Evolutionary conservation across 1,140 invertebrate genomes (phyloP).

Genomic region (Cryptotermes secundus): DNA sequence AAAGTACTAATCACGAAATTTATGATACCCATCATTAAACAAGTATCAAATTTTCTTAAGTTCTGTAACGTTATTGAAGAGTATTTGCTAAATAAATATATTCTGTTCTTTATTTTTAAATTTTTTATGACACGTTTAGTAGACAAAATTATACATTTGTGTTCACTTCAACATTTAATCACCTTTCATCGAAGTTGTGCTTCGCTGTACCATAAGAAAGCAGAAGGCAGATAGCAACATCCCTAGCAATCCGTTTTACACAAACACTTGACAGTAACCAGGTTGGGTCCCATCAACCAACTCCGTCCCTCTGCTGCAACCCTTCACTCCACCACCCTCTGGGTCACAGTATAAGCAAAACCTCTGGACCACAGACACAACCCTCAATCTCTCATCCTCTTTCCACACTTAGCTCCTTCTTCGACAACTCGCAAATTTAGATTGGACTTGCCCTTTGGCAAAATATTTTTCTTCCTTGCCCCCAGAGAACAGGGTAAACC

Average conservation of each 20-base stretch:
- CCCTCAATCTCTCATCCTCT: constrained; percentile 5
- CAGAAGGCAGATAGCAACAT: background rate
- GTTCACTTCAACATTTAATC: background rate
- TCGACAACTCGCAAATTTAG: constrained; percentile 33
- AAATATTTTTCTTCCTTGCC: constrained; percentile 34
- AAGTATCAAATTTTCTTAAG: too few relatives aligned
- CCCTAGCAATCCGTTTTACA: constrained; percentile 25
- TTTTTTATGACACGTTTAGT: too few relatives aligned
- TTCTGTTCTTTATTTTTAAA: background rate
- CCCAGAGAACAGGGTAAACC: background rate
- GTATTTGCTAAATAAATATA: background rate
- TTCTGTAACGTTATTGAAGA: too few relatives aligned
- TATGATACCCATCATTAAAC: too few relatives aligned
- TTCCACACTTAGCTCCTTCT: constrained; percentile 24
- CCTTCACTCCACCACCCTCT: background rate
- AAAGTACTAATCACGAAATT: too few relatives aligned
- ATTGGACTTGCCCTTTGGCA: constrained; percentile 29
- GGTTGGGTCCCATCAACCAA: background rate
- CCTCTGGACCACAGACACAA: background rate
- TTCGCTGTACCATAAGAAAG: background rate
- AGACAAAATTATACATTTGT: background rate
- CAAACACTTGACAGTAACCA: constrained; percentile 28
- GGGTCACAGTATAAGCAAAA: background rate
- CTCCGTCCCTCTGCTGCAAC: background rate
- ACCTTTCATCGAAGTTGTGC: background rate